Percentiles rank a stretch among this genome's conserved stretches.
Evolutionary conservation across 2,113 vertebrate genomes (phyloP).

Genomic region (Physeter macrocephalus): DNA sequence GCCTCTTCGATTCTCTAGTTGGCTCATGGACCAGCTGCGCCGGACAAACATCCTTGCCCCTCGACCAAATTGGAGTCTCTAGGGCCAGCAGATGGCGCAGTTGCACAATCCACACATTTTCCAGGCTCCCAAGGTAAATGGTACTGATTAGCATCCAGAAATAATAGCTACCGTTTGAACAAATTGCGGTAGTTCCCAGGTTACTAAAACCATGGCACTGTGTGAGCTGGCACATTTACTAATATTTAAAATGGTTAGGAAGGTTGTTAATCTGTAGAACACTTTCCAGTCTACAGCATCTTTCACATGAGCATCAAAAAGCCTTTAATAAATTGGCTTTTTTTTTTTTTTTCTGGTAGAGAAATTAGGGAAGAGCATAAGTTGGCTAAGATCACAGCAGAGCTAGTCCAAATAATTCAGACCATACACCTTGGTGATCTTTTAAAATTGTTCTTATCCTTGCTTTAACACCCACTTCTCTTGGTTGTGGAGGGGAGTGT

Average conservation of each 20-base stretch:
- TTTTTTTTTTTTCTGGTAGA: background rate
- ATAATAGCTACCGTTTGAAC: background rate
- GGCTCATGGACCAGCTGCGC: rapidly evolving
- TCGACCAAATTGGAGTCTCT: rapidly evolving
- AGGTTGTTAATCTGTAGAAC: background rate
- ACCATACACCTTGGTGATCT: background rate
- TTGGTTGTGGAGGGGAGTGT: background rate
- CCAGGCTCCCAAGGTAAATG: background rate
- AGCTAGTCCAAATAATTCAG: background rate
- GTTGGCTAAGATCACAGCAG: background rate
- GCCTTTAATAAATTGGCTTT: background rate
- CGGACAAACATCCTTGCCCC: background rate
- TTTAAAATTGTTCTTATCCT: background rate
- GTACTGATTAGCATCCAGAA: background rate
- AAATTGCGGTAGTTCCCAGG: constrained; percentile 41
- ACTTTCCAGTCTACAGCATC: background rate
- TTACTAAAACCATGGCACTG: constrained; percentile 2
- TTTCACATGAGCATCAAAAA: background rate
- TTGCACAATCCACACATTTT: constrained; percentile 72
- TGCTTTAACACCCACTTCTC: background rate
- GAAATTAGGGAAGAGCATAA: background rate
- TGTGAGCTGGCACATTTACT: background rate
- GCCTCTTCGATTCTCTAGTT: rapidly evolving
- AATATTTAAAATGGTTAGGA: constrained; percentile 10
- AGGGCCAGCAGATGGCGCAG: constrained; percentile 77